Evolutionary conservation across 1,140 invertebrate species (phyloP).

Genomic region (Aporrectodea caliginosa): DNA sequence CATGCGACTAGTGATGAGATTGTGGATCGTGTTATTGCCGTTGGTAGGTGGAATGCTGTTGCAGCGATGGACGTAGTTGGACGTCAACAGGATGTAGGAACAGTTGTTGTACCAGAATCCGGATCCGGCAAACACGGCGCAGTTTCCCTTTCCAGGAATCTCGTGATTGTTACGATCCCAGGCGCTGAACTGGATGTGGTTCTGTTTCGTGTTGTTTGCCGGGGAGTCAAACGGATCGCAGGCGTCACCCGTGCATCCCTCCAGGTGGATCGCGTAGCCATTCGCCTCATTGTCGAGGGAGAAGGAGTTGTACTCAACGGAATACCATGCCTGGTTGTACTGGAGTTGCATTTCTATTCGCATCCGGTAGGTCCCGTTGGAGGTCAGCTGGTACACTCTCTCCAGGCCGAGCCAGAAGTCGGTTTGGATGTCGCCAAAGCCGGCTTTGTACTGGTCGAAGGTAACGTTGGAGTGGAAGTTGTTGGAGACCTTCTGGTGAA

Average conservation of each 20-base stretch:
- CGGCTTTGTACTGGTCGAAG: background rate
- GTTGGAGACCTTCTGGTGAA: background rate
- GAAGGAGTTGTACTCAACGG: background rate
- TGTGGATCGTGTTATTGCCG: background rate
- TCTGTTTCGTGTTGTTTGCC: background rate
- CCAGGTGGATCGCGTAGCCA: background rate
- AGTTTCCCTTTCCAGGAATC: background rate
- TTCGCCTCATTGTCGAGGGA: background rate
- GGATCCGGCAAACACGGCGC: background rate
- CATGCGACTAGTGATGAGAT: background rate
- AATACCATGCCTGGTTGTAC: background rate
- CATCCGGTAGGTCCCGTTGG: background rate
- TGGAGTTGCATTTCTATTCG: background rate
- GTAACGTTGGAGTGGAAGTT: background rate
- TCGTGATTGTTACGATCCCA: background rate
- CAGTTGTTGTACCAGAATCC: background rate
- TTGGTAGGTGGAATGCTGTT: background rate
- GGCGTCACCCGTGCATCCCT: background rate
- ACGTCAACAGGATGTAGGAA: background rate
- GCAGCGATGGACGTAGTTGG: background rate
- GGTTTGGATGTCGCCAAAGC: background rate
- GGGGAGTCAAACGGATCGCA: background rate
- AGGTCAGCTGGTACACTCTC: background rate
- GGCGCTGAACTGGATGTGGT: background rate
- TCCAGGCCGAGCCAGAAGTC: background rate